Evolutionary conservation across 1,140 invertebrate species (phyloP).

Genomic region (Drosophila erecta): DNA sequence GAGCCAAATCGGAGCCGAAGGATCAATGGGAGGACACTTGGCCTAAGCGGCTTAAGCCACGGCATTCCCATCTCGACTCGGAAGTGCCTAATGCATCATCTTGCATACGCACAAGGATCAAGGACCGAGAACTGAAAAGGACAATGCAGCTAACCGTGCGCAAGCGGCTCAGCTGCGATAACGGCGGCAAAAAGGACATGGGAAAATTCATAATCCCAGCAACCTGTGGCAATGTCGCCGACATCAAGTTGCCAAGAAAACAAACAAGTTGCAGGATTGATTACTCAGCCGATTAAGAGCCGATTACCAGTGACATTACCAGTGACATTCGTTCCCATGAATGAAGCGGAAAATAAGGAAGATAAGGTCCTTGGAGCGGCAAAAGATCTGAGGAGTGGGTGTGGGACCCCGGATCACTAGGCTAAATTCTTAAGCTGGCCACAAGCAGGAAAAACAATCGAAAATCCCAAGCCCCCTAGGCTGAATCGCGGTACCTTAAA

Average conservation of each 20-base stretch:
- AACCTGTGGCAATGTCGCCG: constrained; percentile 73
- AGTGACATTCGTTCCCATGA: constrained; percentile 68
- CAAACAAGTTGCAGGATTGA: constrained; percentile 68
- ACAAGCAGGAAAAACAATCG: constrained; percentile 50
- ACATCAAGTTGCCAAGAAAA: constrained; percentile 36
- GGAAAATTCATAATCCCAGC: constrained; percentile 52
- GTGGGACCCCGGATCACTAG: constrained; percentile 14
- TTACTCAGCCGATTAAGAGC: constrained; percentile 74
- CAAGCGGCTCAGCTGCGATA: constrained; percentile 73
- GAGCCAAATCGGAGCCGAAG: constrained; percentile 17
- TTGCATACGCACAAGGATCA: constrained; percentile 50
- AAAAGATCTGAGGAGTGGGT: constrained; percentile 45
- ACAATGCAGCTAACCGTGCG: constrained; percentile 81
- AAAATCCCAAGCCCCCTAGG: background rate
- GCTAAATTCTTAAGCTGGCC: constrained; percentile 51
- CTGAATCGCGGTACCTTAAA: background rate
- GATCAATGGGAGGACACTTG: constrained; percentile 66
- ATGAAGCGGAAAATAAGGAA: constrained; percentile 34
- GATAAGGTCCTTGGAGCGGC: constrained; percentile 19
- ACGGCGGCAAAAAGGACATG: constrained; percentile 80
- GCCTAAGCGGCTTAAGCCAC: constrained; percentile 70
- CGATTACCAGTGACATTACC: constrained; percentile 66
- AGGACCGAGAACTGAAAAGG: constrained; percentile 42
- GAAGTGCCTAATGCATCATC: constrained; percentile 81
- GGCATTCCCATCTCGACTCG: constrained; percentile 54